Evolutionary conservation across 2,113 vertebrate species (phyloP), one percentile per base, ranked within the genome.

Genomic region (Perca schrenkii): DNA sequence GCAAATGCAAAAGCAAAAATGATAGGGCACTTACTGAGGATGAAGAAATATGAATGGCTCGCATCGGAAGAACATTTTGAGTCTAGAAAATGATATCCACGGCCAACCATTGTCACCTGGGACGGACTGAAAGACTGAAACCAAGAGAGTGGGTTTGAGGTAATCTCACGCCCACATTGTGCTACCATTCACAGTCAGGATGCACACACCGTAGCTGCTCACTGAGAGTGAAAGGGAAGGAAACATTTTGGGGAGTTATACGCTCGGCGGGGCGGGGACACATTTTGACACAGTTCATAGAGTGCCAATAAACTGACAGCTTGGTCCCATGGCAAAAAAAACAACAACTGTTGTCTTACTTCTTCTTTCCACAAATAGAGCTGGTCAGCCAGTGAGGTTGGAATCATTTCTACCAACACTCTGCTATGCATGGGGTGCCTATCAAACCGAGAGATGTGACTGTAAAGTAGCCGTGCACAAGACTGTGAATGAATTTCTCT

Each of bases 361-460:
- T 86, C 80, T 86, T 84, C 79, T 90, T 85, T 89, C 60, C 54
- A 62, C 6, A 84, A 70, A 89, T 70, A 88, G 74, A 88, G 6
- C 12, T 0, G 46, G 8, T 72, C 11, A 36, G 19, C 69, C 1
- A 2, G 8, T 1, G 8, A 67, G 7, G 21, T 28, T 6, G 46
- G 0, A 13, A 13, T 15, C 16, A 6, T 8, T 28, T 7, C 19
- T 47, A 19, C 62, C 4, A 28, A 46, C 15, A 67, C 43, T 46
- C 13, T 25, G 6, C 21, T 4, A 12, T 7, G 56, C 60, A 73
- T 25, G 25, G 61, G 17, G 47, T 16, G 5, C 22, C 22, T 25
- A 4, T 8, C 5, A n/a, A 16, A 34, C 11, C 15, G 5, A 22
- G 12, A 31, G 11, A 56, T 10, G 12, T 28, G 28, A 58, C 49